A percentile compares a stretch with the other conserved stretches of the same genome.
phyloP scores from a whole-genome alignment of 2,113 vertebrate species.

The Neotragus moschatus region DNA sequence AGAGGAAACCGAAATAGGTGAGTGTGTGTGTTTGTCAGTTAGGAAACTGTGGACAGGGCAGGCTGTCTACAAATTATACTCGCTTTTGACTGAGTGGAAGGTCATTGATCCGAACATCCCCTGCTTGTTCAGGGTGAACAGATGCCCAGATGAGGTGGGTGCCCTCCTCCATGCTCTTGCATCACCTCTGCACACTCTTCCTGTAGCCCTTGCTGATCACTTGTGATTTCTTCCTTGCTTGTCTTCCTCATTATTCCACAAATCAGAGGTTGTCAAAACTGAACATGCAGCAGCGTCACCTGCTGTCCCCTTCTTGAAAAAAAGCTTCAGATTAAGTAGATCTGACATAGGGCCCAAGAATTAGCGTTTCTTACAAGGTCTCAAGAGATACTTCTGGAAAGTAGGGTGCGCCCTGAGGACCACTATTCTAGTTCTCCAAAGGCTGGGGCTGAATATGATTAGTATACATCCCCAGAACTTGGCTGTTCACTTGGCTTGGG shows the following conservation, averaged over 20 bases:
- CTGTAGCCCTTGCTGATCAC: accelerated
- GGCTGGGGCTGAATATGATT: not conserved
- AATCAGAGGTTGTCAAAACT: not conserved
- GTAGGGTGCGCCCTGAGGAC: accelerated
- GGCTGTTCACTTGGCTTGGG: not conserved
- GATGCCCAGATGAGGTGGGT: not conserved
- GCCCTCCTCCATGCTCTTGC: not conserved
- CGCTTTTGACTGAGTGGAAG: too few relatives aligned
- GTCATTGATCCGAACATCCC: not conserved
- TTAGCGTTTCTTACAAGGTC: not conserved
- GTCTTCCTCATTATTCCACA: not conserved
- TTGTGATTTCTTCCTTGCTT: not conserved
- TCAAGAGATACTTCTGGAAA: not conserved
- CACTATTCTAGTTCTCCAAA: not conserved
- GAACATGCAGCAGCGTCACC: not conserved
- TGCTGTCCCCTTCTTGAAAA: not conserved
- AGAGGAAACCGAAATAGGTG: not conserved
- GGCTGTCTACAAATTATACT: accelerated
- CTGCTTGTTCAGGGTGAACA: not conserved
- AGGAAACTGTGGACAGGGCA: not conserved
- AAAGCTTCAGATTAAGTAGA: not conserved
- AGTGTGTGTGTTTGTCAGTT: not conserved
- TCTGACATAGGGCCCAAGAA: not conserved
- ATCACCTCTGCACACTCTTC: accelerated
- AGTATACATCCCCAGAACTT: not conserved